Conservation (phyloP, 2,113 vertebrate species). For the Eudyptes chrysolophus region DNA sequence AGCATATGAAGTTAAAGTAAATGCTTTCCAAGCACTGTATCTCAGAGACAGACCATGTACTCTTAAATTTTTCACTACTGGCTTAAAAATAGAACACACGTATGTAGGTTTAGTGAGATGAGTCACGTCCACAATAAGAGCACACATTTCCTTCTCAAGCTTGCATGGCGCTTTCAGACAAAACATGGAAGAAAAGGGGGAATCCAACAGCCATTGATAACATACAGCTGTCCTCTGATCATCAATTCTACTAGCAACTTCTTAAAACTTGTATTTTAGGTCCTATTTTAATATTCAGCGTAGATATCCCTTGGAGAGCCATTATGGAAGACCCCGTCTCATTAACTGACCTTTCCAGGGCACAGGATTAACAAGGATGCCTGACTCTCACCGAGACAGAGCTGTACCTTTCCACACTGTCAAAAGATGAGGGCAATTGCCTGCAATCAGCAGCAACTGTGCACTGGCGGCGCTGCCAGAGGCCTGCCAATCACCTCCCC, state of each 20-base stretch:
- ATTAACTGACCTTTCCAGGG: slow-evolving; percentile 38
- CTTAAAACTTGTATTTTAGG: not conserved
- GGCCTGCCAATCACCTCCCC: slow-evolving; percentile 81
- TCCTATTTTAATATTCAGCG: not conserved
- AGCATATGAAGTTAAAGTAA: slow-evolving; percentile 34
- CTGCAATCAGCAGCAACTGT: slow-evolving; percentile 78
- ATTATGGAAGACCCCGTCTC: not conserved
- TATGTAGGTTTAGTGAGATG: slow-evolving; percentile 66
- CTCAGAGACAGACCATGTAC: slow-evolving; percentile 39
- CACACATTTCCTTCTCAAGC: not conserved
- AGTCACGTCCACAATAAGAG: slow-evolving; percentile 61
- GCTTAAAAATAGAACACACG: slow-evolving; percentile 74
- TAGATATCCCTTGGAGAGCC: not conserved
- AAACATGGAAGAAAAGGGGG: not conserved
- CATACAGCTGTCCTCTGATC: not conserved
- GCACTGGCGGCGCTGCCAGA: slow-evolving; percentile 70
- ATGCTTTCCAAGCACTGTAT: slow-evolving; percentile 54
- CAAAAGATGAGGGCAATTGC: slow-evolving; percentile 84
- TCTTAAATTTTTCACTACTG: slow-evolving; percentile 65
- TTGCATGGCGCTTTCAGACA: not conserved
- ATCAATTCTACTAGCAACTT: not conserved
- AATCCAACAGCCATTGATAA: not conserved
- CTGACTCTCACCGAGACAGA: slow-evolving; percentile 74
- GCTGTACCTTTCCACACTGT: slow-evolving; percentile 76
- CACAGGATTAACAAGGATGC: slow-evolving; percentile 64